Evolutionary conservation across 2,888 invertebrate genomes (phyloP), one percentile per base, ranked within the genome.

Genomic region (Danaus chrysippus): DNA sequence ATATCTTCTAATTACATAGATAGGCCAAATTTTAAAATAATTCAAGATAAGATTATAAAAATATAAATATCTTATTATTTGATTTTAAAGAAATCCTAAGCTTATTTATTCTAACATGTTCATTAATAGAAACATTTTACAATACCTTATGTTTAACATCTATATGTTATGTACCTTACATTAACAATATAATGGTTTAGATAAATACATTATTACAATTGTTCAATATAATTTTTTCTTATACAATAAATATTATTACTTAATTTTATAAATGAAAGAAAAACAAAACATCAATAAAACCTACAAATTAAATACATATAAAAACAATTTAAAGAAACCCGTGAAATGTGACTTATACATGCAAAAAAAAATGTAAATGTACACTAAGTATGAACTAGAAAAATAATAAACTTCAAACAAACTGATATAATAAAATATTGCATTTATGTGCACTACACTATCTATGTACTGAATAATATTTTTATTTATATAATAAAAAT

Each of bases 161-260:
- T 34, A 34, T 3, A 34, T 34, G 23, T 34, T 34, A 10, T 43
- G 15, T 59, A 42, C 10, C 42, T 12, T 42, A 42, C 23, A 6
- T 54, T 42, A 19, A 54, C 17, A 23, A 54, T 59, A 23, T 43
- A 43, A n/a, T 54, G 23, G 6, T 54, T 42, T 54, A 59, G 54
- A 59, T 54, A 59, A 54, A 43, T 59, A 59, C 54, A 43, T 23
- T 23, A 34, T 19, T 34, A 17, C n/a, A 23, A 54, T 19, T 54
- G 34, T 23, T 23, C 1, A 23, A 3, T 23, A 5, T 34, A 1
- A 5, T 34, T 34, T 34, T 34, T 34, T 34, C 23, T 34, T 34
- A 34, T 34, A 34, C 8, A 34, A 34, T 34, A 34, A 34, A 34
- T 5, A 19, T 54, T 34, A 54, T 19, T 34, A 58, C 19, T 52